Conservation (phyloP, 2,888 invertebrate genomes). For the Megastigmus dorsalis region DNA sequence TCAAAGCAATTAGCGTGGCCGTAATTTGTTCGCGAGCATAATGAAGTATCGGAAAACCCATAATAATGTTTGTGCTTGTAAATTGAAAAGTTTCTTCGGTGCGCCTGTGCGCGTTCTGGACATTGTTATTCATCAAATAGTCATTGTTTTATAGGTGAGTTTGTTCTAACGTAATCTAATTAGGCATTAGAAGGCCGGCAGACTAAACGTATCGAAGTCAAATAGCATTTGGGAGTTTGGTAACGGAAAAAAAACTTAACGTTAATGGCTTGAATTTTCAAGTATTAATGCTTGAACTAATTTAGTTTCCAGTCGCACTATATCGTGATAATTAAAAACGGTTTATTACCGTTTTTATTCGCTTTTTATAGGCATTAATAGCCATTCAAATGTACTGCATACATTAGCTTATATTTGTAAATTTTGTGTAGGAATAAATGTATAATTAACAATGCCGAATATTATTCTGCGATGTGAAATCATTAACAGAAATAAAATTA, state of each 20-base stretch:
- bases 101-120: neutral
- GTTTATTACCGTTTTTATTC: no score
- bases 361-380: no score
- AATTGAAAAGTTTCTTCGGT: conserved; percentile 32
- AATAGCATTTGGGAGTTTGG: neutral
- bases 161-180: conserved; percentile 31
- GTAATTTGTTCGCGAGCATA: conserved; percentile 4
- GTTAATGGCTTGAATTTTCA: neutral
- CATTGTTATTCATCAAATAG: conserved; percentile 35
- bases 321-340: no score
- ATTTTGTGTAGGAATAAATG: no score
- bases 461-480: no score
- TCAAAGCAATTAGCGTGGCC: conserved; percentile 2
- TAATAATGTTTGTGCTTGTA: conserved; percentile 23
- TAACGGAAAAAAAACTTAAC: neutral
- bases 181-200: conserved; percentile 1
- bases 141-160: conserved; percentile 37
- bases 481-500: no score
- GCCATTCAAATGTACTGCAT: no score
- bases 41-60: conserved; percentile 38
- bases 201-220: neutral
- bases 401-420: no score
- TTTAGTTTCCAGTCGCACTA: no score
- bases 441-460: no score
- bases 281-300: no score